Conservation (phyloP, 2,888 invertebrate species). For the Cylloceria caligata region DNA sequence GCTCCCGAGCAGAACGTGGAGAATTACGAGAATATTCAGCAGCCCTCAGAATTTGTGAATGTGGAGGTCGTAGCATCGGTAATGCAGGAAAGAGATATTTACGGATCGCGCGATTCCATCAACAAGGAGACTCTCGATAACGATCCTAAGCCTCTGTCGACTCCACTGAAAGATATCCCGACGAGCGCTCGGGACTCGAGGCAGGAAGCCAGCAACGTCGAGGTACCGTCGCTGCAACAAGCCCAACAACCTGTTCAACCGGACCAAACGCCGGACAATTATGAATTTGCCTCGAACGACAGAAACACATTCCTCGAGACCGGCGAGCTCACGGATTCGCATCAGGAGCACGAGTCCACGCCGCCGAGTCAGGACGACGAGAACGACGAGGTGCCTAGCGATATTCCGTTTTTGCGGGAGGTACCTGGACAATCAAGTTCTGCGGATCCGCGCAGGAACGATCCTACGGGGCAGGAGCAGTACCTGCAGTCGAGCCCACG, state of each 20-base stretch:
- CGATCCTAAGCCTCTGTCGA: slow-evolving; percentile 75
- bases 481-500: slow-evolving; percentile 73
- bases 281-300: slow-evolving; percentile 83
- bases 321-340: slow-evolving; percentile 83
- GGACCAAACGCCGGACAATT: slow-evolving; percentile 79
- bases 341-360: slow-evolving; percentile 80
- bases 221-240: slow-evolving; percentile 76
- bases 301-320: slow-evolving; percentile 84
- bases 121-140: slow-evolving; percentile 82
- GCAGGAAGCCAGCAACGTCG: slow-evolving; percentile 79
- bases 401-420: slow-evolving; percentile 83
- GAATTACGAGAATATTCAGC: slow-evolving; percentile 82
- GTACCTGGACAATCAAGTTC: slow-evolving; percentile 83
- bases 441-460: slow-evolving; percentile 81
- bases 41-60: slow-evolving; percentile 80
- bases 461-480: slow-evolving; percentile 83
- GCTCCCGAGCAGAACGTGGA: slow-evolving; percentile 78
- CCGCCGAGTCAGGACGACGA: slow-evolving; percentile 82
- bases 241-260: slow-evolving; percentile 34
- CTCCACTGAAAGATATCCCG: slow-evolving; percentile 69
- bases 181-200: slow-evolving; percentile 72
- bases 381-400: slow-evolving; percentile 83
- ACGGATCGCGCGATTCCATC: slow-evolving; percentile 81
- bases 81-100: slow-evolving; percentile 78
- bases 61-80: slow-evolving; percentile 79